phyloP scores from a whole-genome alignment of 2,888 invertebrate genomes.

The Erpobdella octoculata region DNA sequence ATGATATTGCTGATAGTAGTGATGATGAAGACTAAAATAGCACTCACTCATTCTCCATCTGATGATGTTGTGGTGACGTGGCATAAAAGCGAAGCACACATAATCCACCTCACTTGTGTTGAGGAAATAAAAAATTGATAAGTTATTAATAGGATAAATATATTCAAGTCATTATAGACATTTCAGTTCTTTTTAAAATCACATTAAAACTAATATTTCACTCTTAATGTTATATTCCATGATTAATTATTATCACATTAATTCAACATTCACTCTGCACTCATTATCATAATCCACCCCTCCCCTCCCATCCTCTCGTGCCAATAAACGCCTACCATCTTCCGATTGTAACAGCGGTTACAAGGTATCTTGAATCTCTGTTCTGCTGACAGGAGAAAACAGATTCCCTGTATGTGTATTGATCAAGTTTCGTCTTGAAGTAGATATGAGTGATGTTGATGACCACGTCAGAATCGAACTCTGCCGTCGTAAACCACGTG shows the following conservation, averaged over 20 bases:
- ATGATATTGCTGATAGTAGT: not conserved
- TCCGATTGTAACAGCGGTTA: slow-evolving; percentile 90
- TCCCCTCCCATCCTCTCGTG: too few species aligned
- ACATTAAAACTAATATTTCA: too few species aligned
- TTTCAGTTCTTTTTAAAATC: not conserved
- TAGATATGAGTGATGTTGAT: slow-evolving; percentile 94
- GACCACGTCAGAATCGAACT: slow-evolving; percentile 74
- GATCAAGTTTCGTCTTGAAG: slow-evolving; percentile 88
- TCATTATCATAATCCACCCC: too few species aligned
- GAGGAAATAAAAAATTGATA: not conserved
- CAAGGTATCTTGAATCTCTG: slow-evolving; percentile 80
- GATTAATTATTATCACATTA: too few species aligned
- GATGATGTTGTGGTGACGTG: slow-evolving; percentile 88
- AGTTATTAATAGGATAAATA: not conserved
- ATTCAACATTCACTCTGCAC: too few species aligned
- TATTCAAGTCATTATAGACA: not conserved
- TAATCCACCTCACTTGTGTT: slow-evolving; percentile 80
- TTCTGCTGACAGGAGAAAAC: slow-evolving; percentile 90
- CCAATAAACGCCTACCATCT: slow-evolving; percentile 79
- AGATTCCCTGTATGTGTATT: slow-evolving; percentile 62
- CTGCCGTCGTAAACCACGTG: slow-evolving; percentile 92
- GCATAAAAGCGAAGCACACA: slow-evolving; percentile 90
- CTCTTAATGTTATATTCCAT: too few species aligned
- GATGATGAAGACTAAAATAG: not conserved
- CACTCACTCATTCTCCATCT: slow-evolving; percentile 61